phyloP scores from a whole-genome alignment of 2,888 invertebrate genomes.

The Pandemis corylana region DNA sequence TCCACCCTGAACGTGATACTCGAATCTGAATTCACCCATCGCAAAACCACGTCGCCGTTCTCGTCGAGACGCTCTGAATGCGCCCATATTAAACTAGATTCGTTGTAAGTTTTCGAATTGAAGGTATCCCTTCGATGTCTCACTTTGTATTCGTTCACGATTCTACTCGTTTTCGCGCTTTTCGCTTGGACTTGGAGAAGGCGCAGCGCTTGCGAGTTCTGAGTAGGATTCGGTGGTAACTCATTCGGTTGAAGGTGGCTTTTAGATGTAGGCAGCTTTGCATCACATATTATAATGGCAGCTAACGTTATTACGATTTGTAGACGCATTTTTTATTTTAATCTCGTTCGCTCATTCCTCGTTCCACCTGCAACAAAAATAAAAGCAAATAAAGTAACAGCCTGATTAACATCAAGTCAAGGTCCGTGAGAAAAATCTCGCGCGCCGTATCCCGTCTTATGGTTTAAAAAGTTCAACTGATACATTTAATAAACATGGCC shows the following conservation, averaged over 20 bases:
- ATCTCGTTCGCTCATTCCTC: conserved; percentile 66
- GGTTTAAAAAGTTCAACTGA: conserved; percentile 21
- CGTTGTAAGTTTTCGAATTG: conserved; percentile 73
- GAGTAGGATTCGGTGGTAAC: conserved; percentile 64
- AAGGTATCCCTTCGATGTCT: conserved; percentile 73
- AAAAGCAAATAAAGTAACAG: conserved; percentile 42
- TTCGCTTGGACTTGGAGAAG: conserved; percentile 67
- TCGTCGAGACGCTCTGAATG: conserved; percentile 84
- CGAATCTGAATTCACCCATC: conserved; percentile 91
- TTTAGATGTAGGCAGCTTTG: conserved; percentile 71
- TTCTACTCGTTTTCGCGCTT: conserved; percentile 71
- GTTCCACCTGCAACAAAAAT: conserved; percentile 70
- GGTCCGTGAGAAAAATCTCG: conserved; percentile 27
- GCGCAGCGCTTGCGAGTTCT: conserved; percentile 64
- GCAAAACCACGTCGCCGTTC: conserved; percentile 83
- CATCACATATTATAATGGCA: conserved; percentile 73
- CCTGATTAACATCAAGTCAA: conserved; percentile 16
- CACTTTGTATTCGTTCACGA: conserved; percentile 70
- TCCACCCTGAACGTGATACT: conserved; percentile 94
- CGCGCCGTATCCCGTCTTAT: neutral
- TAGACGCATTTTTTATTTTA: conserved; percentile 72
- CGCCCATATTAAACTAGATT: conserved; percentile 83
- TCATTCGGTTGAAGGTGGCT: conserved; percentile 66
- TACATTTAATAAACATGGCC: conserved; percentile 32
- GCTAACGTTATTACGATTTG: conserved; percentile 70